Conservation (phyloP, 1,140 invertebrate species). For the Kradibia gibbosae region DNA sequence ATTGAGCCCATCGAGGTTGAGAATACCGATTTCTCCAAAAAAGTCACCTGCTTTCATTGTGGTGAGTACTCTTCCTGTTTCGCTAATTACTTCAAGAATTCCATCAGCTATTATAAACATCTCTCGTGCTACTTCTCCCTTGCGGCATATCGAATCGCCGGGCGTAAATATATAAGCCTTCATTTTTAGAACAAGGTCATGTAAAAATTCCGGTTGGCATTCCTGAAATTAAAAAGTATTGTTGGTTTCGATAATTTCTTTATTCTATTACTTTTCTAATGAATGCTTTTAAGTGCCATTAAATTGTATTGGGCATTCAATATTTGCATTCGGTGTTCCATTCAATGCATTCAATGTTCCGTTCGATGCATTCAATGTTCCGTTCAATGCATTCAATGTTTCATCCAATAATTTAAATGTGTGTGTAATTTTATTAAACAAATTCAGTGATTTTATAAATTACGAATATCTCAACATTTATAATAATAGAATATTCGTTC, state of each 20-base stretch:
- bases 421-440: too few species aligned
- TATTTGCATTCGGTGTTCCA: too few species aligned
- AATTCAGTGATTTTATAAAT: too few species aligned
- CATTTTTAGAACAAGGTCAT: constrained; percentile 98
- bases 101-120: constrained; percentile 99
- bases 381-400: too few species aligned
- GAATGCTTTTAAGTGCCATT: too few species aligned
- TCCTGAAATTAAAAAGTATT: constrained; percentile 81
- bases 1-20: constrained; percentile 95
- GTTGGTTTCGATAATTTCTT: background rate
- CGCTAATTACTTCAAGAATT: constrained; percentile 95
- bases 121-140: constrained; percentile 94
- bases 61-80: constrained; percentile 92
- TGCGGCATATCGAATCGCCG: constrained; percentile 95
- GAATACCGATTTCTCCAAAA: constrained; percentile 97
- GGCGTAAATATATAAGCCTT: constrained; percentile 98
- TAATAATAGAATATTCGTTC: too few species aligned
- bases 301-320: too few species aligned
- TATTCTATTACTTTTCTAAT: too few species aligned
- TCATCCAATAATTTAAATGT: too few species aligned
- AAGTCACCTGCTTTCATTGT: constrained; percentile 98
- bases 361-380: too few species aligned
- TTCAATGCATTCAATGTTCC: too few species aligned
- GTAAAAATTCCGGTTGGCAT: constrained; percentile 97
- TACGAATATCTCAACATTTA: too few species aligned